Percentiles rank a stretch among this genome's conserved stretches.
phyloP scores from a whole-genome alignment of 2,113 vertebrate species.

The Callipepla squamata region DNA sequence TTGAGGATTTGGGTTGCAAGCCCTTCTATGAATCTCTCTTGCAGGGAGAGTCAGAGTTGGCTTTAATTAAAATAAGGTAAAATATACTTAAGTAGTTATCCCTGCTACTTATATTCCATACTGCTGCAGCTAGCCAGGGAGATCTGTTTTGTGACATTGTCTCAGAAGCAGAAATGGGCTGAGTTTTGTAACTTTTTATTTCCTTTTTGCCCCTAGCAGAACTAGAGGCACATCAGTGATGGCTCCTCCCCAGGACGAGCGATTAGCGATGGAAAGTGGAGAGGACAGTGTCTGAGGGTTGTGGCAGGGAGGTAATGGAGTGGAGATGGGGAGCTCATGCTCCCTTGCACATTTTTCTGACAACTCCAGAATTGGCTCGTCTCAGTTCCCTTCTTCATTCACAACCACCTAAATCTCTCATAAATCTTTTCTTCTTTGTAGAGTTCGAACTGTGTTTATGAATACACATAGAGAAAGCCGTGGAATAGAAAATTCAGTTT shows the following conservation, averaged over 20 bases:
- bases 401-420: not conserved
- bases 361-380: not conserved
- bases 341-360: not conserved
- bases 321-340: not conserved
- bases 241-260: fast-evolving
- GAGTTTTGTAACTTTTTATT: not conserved
- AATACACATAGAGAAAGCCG: not conserved
- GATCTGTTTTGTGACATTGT: not conserved
- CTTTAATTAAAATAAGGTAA: not conserved
- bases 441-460: not conserved
- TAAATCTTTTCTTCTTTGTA: not conserved
- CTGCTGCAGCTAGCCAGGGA: not conserved
- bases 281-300: not conserved
- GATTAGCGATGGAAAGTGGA: not conserved
- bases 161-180: not conserved
- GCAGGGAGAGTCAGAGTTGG: not conserved
- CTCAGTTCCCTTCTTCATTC: not conserved
- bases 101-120: not conserved
- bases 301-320: not conserved
- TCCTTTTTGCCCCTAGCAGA: fast-evolving
- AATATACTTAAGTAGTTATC: not conserved
- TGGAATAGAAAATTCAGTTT: not conserved
- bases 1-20: not conserved
- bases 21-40: not conserved
- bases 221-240: not conserved